Base-by-base conservation (phyloP, 2,888 invertebrate genomes). In the Scaptodrosophila latifasciaeformis region DNA sequence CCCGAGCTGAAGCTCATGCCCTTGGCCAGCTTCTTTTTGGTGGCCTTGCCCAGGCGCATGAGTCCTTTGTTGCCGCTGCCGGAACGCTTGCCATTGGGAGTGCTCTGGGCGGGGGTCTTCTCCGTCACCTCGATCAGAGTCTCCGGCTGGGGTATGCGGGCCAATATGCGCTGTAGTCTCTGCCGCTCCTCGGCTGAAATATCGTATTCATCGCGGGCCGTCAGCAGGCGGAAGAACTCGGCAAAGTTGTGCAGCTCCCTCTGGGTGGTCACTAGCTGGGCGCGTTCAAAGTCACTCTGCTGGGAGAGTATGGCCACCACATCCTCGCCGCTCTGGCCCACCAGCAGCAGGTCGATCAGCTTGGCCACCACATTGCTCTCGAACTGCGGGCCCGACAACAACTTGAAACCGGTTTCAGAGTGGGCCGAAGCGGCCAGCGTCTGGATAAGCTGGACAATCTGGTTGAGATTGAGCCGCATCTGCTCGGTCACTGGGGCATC, bases 401-500 rank as follows among this genome's bases (percentile, higher is more conserved):
- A 15, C 17, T 17, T 17, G 49, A 57, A 27, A 75, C 92, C 92
- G 81, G 96, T 95, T 40, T 75, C 70, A 85, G 92, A 93, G 81
- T 93, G 92, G 54, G 93, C 91, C 43, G 97, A 88, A n/a, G n/a
- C n/a, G 2, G 96, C 96, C 52, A 98, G 88, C 86, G 94, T 93
- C 88, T 98, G 97, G 43, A 99, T 87, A 68, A 97, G 94, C 87
- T 96, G 96, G 0, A 96, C 98, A 54, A 98, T 91, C 88, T 96
- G 94, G 77, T 93, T 92, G 48, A 95, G 88, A 87, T 94, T 99
- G 86, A 96, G 96, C 30, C 97, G 88, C 3, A 96, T 96, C 54
- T 96, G 91, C 79, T 95, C 93, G 35, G 95, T 95, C 50, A 99
- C 94, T 5, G 96, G 95, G 1, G 95, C 93, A 82, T 97, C 97